phyloP scores from a whole-genome alignment of 2,113 vertebrate genomes.

The Eidolon helvum region DNA sequence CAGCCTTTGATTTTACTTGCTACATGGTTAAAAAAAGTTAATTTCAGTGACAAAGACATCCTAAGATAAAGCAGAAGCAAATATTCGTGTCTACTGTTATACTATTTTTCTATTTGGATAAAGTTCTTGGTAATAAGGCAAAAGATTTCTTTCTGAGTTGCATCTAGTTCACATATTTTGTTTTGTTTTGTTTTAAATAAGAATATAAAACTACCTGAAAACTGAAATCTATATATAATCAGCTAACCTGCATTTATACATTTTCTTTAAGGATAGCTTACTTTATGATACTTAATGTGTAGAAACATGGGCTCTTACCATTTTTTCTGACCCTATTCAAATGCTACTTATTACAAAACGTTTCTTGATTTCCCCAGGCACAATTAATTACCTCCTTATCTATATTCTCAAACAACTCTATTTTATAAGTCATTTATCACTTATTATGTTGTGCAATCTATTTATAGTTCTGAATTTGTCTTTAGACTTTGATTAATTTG shows the following conservation, averaged over 20 bases:
- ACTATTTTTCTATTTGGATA: not conserved
- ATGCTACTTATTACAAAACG: not conserved
- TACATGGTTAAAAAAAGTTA: not conserved
- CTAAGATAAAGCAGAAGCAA: not conserved
- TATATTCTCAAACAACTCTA: not conserved
- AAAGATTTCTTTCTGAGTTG: not conserved
- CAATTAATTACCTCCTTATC: constrained; percentile 4
- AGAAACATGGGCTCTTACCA: not conserved
- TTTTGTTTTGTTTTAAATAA: not conserved
- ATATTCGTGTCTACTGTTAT: not conserved
- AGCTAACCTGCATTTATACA: not conserved
- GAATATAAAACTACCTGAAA: not conserved
- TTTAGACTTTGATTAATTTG: constrained; percentile 17
- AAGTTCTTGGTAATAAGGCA: not conserved
- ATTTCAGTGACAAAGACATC: not conserved
- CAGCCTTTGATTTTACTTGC: not conserved
- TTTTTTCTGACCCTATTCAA: not conserved
- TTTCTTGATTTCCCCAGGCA: not conserved
- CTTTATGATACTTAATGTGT: not conserved
- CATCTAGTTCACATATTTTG: not conserved
- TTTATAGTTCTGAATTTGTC: not conserved
- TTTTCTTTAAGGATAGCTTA: not conserved
- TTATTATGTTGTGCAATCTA: not conserved
- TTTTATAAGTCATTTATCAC: not conserved
- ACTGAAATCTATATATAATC: not conserved